Evolutionary conservation across 2,113 vertebrate genomes (phyloP).

Genomic region (Antigone vipio): DNA sequence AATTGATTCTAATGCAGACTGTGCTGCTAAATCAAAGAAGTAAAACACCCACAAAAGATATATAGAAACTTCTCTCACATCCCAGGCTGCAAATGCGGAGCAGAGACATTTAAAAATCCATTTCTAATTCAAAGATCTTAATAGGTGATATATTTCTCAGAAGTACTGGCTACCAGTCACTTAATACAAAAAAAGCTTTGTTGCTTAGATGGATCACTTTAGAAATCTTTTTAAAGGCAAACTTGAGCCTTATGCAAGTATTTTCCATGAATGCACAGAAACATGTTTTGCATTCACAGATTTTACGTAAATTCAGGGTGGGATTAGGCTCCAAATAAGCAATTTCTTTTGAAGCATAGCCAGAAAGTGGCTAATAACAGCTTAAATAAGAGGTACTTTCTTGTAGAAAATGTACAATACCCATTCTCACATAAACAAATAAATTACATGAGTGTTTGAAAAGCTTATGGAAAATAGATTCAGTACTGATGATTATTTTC

Average conservation of each 20-base stretch:
- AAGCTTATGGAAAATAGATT: background rate
- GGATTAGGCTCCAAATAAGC: background rate
- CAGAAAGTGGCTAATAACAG: background rate
- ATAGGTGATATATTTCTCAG: background rate
- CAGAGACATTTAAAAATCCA: constrained; percentile 1
- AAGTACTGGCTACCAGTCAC: background rate
- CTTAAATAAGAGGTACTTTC: background rate
- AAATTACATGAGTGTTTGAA: background rate
- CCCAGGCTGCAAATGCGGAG: background rate
- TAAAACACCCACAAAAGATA: background rate
- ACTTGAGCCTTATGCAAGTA: background rate
- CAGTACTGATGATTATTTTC: background rate
- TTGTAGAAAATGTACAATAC: background rate
- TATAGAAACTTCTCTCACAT: background rate
- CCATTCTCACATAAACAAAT: background rate
- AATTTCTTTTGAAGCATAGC: background rate
- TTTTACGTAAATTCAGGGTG: background rate
- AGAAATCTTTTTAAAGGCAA: background rate
- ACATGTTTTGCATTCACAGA: background rate
- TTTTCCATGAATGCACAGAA: background rate
- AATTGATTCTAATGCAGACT: background rate
- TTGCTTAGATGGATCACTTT: background rate
- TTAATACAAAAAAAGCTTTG: background rate
- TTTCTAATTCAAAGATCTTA: constrained; percentile 12
- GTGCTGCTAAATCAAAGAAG: background rate